Percentiles rank a stretch among this genome's conserved stretches.
Evolutionary conservation across 2,888 invertebrate genomes (phyloP).

Genomic region (Eupithecia subfuscata): DNA sequence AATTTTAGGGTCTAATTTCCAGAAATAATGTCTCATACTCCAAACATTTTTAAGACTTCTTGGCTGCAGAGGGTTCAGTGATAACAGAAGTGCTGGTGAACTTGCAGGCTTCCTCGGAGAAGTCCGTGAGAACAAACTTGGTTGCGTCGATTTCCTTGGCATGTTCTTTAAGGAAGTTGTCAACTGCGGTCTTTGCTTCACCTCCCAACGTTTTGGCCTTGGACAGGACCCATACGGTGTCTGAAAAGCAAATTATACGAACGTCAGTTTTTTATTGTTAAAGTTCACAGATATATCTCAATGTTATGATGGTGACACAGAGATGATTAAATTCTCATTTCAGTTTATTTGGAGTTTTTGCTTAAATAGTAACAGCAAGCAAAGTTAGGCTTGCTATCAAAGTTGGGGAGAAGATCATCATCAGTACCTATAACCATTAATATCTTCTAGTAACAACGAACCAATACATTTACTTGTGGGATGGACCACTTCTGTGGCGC

Average conservation of each 20-base stretch:
- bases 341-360: neutral
- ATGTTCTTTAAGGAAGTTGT: constrained; percentile 64
- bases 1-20: neutral
- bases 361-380: neutral
- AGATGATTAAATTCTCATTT: neutral
- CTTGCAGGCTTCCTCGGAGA: constrained; percentile 72
- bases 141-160: constrained; percentile 62
- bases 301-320: neutral
- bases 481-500: too few species aligned
- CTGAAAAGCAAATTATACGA: constrained; percentile 52
- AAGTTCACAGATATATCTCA: neutral
- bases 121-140: constrained; percentile 62
- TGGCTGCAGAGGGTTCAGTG: constrained; percentile 47
- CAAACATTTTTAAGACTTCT: constrained; percentile 19
- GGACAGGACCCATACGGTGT: constrained; percentile 69
- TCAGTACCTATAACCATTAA: neutral
- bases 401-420: neutral
- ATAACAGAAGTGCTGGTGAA: constrained; percentile 59
- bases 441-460: neutral
- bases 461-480: neutral
- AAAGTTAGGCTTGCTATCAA: neutral
- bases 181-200: constrained; percentile 65
- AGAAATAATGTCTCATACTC: neutral
- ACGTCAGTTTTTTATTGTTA: neutral
- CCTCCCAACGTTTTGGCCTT: constrained; percentile 66